These are phyloP conservation scores for Eristalis tenax DNA, from an alignment of 2,888 invertebrate genomes.

Conservation along the genomic window DNA sequence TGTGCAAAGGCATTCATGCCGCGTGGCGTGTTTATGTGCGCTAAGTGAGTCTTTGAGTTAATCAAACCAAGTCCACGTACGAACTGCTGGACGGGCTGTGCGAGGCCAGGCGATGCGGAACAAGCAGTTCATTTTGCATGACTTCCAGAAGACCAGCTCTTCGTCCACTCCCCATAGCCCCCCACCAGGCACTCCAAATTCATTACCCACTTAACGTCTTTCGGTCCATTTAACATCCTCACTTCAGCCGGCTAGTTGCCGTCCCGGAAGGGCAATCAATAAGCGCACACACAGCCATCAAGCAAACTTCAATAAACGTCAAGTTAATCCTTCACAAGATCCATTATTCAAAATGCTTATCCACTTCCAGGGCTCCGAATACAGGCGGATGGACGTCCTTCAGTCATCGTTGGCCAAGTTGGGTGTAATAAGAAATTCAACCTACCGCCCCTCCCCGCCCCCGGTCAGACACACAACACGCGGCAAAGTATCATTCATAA, in stretches of 20 bases:
- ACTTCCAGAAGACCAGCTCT: too few species aligned
- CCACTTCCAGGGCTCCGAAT: slow-evolving; percentile 42
- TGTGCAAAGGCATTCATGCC: neutral
- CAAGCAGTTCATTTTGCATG: too few species aligned
- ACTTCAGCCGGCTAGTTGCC: neutral
- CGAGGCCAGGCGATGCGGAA: too few species aligned
- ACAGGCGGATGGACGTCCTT: neutral
- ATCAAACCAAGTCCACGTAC: neutral
- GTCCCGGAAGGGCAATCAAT: slow-evolving; percentile 17
- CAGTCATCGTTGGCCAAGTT: neutral
- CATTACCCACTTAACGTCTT: neutral
- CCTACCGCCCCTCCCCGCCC: neutral
- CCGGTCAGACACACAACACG: slow-evolving; percentile 21
- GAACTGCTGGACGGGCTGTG: neutral
- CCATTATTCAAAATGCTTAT: slow-evolving; percentile 67
- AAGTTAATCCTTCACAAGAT: slow-evolving; percentile 54
- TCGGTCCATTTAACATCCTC: neutral
- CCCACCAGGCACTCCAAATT: neutral
- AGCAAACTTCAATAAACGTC: slow-evolving; percentile 58
- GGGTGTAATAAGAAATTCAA: neutral
- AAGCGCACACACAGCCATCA: slow-evolving; percentile 18
- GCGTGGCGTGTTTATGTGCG: neutral
- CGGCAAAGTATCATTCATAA: slow-evolving; percentile 56
- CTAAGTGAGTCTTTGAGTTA: neutral
- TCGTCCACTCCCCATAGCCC: too few species aligned